Conservation (phyloP, 2,888 invertebrate species). For the Amblyjoppa fuscipennis region DNA sequence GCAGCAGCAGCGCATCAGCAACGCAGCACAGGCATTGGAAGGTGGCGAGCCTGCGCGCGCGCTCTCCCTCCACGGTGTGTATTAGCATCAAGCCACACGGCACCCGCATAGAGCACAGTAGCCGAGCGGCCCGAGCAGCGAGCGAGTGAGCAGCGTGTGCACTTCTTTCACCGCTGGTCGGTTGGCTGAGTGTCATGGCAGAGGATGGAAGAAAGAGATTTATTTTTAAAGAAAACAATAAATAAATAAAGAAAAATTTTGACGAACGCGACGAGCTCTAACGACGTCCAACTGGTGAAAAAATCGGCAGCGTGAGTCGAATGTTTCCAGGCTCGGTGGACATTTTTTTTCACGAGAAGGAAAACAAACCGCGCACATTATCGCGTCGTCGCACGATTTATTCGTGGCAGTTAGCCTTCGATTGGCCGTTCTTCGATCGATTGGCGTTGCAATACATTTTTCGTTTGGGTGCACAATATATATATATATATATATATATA, state of each 20-base stretch:
- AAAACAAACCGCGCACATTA: background rate
- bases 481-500: background rate
- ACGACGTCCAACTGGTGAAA: slow-evolving; percentile 27
- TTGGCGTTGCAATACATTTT: slow-evolving; percentile 53
- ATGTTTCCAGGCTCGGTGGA: slow-evolving; percentile 30
- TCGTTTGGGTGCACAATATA: slow-evolving; percentile 46
- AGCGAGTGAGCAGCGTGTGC: slow-evolving; percentile 37
- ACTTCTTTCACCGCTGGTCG: slow-evolving; percentile 24
- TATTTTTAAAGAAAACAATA: background rate
- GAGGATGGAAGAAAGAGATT: slow-evolving; percentile 25
- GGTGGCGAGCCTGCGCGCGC: slow-evolving; percentile 38
- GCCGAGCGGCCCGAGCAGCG: slow-evolving; percentile 29
- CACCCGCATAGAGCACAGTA: slow-evolving; percentile 47
- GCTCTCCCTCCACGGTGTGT: slow-evolving; percentile 15
- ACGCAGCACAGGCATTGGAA: background rate
- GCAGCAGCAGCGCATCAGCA: background rate
- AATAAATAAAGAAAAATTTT: slow-evolving; percentile 23
- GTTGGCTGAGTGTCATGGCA: slow-evolving; percentile 28
- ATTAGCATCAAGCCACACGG: slow-evolving; percentile 19
- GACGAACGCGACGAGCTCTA: slow-evolving; percentile 4
- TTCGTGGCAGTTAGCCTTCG: slow-evolving; percentile 1
- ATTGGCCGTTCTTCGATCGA: slow-evolving; percentile 44
- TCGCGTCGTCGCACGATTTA: background rate
- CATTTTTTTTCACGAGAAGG: background rate
- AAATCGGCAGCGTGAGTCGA: slow-evolving; percentile 47